These are phyloP conservation scores for Heliconius erato DNA, from an alignment of 2,888 invertebrate species.

Conservation along the genomic window DNA sequence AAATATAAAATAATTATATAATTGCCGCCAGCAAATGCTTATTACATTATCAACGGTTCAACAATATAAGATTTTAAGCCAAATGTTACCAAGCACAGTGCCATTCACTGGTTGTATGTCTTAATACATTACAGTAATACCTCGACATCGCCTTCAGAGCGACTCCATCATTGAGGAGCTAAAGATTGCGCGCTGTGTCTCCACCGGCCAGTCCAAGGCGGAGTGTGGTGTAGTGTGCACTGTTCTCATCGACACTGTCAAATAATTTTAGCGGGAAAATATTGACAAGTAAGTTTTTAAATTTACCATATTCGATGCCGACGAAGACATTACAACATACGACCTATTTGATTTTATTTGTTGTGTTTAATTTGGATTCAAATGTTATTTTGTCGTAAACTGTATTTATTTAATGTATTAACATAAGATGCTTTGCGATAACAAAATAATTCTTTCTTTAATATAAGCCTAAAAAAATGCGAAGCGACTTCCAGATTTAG, in stretches of 20 bases:
- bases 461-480: background rate
- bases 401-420: background rate
- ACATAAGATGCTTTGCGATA: constrained; percentile 9
- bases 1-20: background rate
- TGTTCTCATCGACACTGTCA: constrained; percentile 30
- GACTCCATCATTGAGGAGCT: constrained; percentile 49
- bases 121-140: constrained; percentile 50
- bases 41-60: background rate
- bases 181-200: constrained; percentile 46
- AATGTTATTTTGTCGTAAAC: background rate
- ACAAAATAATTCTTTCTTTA: background rate
- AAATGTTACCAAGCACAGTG: constrained; percentile 44
- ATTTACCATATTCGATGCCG: background rate
- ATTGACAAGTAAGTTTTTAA: constrained; percentile 37
- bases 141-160: constrained; percentile 43
- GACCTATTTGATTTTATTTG: background rate
- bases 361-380: background rate
- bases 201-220: constrained; percentile 59
- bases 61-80: constrained; percentile 1
- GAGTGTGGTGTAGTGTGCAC: constrained; percentile 58
- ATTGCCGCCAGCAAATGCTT: background rate
- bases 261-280: constrained; percentile 31
- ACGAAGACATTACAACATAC: background rate
- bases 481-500: background rate
- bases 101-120: constrained; percentile 46